Evolutionary conservation across 2,797 vertebrate species (phyloP).

Genomic region (Schizothorax lantsangensis): DNA sequence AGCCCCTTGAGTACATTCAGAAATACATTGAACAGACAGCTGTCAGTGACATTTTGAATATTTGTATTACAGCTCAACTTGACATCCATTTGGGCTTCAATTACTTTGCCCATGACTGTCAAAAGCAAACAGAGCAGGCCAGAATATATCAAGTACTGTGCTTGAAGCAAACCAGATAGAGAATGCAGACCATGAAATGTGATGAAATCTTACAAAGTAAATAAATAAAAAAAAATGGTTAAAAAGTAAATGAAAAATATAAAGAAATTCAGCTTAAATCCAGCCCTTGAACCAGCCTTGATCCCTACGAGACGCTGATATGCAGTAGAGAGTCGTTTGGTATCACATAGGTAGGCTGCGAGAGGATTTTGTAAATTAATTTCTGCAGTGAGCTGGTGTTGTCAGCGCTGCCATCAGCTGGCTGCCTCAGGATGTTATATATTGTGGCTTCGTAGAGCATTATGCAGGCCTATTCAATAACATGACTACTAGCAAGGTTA

Average conservation of each 20-base stretch:
- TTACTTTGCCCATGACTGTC: constrained; percentile 20
- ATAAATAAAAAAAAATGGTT: constrained; percentile 5
- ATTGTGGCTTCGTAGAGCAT: background rate
- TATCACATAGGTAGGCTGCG: background rate
- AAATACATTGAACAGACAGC: constrained; percentile 43
- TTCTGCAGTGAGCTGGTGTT: constrained; percentile 14
- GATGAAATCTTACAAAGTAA: background rate
- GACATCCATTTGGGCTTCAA: constrained; percentile 33
- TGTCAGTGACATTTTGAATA: constrained; percentile 31
- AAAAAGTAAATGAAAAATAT: background rate
- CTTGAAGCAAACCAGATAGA: background rate
- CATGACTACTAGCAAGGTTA: constrained; percentile 17
- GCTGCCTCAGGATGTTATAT: background rate
- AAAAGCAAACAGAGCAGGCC: background rate
- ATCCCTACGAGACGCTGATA: background rate
- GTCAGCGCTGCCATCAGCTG: background rate
- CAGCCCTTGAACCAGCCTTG: background rate
- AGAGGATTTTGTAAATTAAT: background rate
- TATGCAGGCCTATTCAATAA: background rate
- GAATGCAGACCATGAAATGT: background rate
- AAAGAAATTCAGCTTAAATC: background rate
- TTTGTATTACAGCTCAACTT: constrained; percentile 4
- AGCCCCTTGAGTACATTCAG: constrained; percentile 25
- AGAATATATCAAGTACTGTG: background rate
- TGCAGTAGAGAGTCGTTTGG: background rate